Evolutionary conservation across 2,888 invertebrate genomes (phyloP).

Genomic region (Hedychridium roseum): DNA sequence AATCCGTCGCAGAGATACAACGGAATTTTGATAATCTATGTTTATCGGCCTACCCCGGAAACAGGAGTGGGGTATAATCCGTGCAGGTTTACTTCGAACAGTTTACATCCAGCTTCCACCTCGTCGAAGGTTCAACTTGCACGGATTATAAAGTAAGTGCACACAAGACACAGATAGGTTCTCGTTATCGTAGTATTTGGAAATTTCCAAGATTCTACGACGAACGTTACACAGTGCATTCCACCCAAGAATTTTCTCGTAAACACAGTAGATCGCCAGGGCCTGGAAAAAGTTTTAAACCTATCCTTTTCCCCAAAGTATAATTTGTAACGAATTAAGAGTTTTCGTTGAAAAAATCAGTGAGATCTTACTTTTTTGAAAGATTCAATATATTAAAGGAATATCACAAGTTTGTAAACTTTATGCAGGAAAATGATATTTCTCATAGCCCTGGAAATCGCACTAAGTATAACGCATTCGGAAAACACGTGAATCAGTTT

Average conservation of each 20-base stretch:
- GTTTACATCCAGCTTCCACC: not conserved
- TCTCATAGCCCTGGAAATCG: conserved; percentile 11
- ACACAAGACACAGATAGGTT: conserved; percentile 57
- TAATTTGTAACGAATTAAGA: no score
- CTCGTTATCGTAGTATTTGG: conserved; percentile 5
- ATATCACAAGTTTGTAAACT: no score
- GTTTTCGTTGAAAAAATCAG: no score
- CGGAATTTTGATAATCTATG: conserved; percentile 53
- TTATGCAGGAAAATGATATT: no score
- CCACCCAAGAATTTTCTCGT: no score
- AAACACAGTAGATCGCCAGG: no score
- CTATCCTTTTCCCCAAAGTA: no score
- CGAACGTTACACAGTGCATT: conserved; percentile 32
- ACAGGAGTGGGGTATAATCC: conserved; percentile 29
- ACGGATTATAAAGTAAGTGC: conserved; percentile 52
- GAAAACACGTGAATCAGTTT: conserved; percentile 30
- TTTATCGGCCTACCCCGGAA: conserved; percentile 27
- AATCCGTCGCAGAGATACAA: conserved; percentile 53
- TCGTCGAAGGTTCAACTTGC: conserved; percentile 25
- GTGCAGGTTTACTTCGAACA: conserved; percentile 24
- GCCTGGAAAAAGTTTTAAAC: no score
- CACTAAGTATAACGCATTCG: conserved; percentile 20
- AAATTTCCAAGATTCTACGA: conserved; percentile 20
- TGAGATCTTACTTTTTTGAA: no score
- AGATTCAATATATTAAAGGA: no score